A percentile compares a stretch with the other conserved stretches of the same genome.
phyloP scores from a whole-genome alignment of 2,888 invertebrate species.

The Morinoia aosen region DNA sequence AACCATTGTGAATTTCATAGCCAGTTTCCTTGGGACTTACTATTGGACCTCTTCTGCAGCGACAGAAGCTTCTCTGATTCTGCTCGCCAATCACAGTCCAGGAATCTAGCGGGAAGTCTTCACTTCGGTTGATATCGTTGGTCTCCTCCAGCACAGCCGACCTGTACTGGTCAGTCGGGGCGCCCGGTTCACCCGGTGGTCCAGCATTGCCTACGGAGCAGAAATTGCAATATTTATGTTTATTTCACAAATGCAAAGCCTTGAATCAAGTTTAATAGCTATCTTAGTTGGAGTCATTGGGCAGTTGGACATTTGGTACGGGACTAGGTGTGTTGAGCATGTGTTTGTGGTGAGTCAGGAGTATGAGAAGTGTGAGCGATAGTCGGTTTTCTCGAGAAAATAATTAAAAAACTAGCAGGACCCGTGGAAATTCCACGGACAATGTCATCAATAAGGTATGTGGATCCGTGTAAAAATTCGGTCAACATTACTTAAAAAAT shows the following conservation, averaged over 20 bases:
- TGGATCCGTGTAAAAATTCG: no score
- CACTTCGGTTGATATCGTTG: conserved; percentile 53
- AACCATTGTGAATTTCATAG: no score
- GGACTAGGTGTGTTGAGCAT: neutral
- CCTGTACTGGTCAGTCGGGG: conserved; percentile 33
- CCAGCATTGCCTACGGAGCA: conserved; percentile 74
- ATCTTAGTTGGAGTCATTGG: neutral
- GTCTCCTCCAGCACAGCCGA: neutral
- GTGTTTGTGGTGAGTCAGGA: neutral
- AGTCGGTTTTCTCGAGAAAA: no score
- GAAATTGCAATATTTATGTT: conserved; percentile 70
- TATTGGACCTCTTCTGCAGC: conserved; percentile 79
- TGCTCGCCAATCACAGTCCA: conserved; percentile 61
- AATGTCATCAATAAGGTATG: no score
- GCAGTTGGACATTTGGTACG: neutral
- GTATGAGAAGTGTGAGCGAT: neutral
- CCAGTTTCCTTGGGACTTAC: conserved; percentile 62
- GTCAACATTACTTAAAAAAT: no score
- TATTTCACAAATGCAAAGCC: neutral
- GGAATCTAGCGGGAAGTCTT: conserved; percentile 64
- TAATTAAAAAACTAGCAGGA: no score
- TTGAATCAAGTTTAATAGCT: neutral
- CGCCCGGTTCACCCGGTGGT: conserved; percentile 71
- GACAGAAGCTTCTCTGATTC: conserved; percentile 73
- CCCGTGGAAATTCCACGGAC: no score